These are phyloP conservation scores for Arrhamphus sclerolepis DNA, from an alignment of 2,797 vertebrate species.

Conservation along the genomic window DNA sequence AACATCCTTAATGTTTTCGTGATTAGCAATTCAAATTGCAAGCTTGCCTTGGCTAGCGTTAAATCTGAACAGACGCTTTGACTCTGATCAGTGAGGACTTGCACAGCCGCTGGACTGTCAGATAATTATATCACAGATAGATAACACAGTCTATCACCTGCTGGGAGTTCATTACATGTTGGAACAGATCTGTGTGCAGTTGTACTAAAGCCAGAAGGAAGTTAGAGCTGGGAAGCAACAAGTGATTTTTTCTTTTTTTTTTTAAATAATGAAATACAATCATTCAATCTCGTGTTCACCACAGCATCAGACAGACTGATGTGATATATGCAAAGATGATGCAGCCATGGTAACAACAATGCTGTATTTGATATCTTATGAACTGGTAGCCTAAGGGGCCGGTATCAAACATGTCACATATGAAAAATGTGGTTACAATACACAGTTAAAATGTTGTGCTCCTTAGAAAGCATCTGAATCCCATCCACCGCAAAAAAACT, in stretches of 20 bases:
- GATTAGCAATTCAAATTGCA: slow-evolving; percentile 4
- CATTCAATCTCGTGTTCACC: too few species aligned
- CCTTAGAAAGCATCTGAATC: too few species aligned
- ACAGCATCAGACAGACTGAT: too few species aligned
- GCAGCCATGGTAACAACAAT: slow-evolving; percentile 14
- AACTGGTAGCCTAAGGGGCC: too few species aligned
- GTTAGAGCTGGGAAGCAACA: too few species aligned
- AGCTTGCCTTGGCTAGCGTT: neutral
- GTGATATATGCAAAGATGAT: neutral
- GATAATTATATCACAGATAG: neutral
- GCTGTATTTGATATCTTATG: neutral
- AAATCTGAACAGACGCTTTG: slow-evolving; percentile 2
- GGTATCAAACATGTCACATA: too few species aligned
- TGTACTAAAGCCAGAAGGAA: too few species aligned
- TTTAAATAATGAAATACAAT: neutral
- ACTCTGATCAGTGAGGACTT: neutral
- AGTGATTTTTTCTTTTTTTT: too few species aligned
- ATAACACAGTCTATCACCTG: slow-evolving; percentile 8
- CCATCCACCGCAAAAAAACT: too few species aligned
- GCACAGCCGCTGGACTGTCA: neutral
- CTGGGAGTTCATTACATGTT: neutral
- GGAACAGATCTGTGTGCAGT: neutral
- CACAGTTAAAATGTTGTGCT: neutral
- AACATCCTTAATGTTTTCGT: neutral
- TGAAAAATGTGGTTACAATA: neutral